These are phyloP conservation scores for Panopea generosa DNA, from an alignment of 2,888 invertebrate genomes.

Conservation along the genomic window DNA sequence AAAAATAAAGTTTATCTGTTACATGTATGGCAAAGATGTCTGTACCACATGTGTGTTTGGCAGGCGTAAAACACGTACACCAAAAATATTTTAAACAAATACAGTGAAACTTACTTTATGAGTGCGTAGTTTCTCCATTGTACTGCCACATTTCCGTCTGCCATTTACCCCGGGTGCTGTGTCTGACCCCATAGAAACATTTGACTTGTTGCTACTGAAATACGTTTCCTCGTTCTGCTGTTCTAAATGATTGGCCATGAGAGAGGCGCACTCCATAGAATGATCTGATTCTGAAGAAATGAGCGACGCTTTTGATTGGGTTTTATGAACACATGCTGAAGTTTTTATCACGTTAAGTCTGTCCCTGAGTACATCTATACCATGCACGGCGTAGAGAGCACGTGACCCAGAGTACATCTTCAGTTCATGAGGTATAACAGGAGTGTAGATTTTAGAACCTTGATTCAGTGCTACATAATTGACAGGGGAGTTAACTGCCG, in stretches of 20 bases:
- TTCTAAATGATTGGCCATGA: conserved; percentile 50
- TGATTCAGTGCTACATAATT: conserved; percentile 52
- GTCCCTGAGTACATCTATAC: conserved; percentile 61
- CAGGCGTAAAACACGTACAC: no score
- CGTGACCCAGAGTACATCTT: conserved; percentile 61
- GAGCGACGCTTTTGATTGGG: conserved; percentile 75
- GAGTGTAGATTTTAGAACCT: conserved; percentile 64
- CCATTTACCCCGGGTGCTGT: conserved; percentile 70
- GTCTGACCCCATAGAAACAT: conserved; percentile 78
- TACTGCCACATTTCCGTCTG: conserved; percentile 59
- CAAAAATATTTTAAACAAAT: no score
- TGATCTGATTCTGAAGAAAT: conserved; percentile 79
- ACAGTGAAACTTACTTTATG: conserved; percentile 65
- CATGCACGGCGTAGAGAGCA: conserved; percentile 57
- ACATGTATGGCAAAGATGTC: no score
- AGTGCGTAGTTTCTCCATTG: conserved; percentile 54
- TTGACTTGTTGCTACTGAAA: conserved; percentile 75
- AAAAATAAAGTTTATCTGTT: no score
- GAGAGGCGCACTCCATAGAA: conserved; percentile 73
- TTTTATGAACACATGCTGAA: conserved; percentile 71
- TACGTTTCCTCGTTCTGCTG: conserved; percentile 70
- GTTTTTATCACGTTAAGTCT: conserved; percentile 66
- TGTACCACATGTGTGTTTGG: no score
- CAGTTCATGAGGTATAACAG: conserved; percentile 69
- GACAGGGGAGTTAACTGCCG: conserved; percentile 66